These are phyloP conservation scores for Chamaetylas fuelleborni DNA, from an alignment of 2,113 vertebrate genomes.

Conservation along the genomic window DNA sequence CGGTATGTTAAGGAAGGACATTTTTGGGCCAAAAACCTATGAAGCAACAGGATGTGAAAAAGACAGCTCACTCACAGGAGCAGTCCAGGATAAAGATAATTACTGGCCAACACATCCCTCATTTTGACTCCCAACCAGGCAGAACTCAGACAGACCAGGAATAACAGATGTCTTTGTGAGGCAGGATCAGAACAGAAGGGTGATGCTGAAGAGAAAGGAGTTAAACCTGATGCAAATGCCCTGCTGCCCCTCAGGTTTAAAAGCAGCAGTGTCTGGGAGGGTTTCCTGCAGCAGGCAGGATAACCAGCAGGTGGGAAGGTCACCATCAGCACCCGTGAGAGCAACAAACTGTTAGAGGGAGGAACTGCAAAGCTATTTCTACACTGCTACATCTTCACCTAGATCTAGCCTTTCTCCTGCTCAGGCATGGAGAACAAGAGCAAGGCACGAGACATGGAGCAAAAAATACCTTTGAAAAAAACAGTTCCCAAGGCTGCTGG, in stretches of 20 bases:
- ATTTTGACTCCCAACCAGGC: not conserved
- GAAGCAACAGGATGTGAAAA: not conserved
- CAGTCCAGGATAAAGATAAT: not conserved
- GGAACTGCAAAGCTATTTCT: not conserved
- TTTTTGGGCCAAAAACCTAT: not conserved
- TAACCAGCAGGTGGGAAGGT: not conserved
- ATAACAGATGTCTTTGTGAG: not conserved
- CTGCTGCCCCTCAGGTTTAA: not conserved
- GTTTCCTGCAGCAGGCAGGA: not conserved
- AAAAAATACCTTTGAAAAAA: not conserved
- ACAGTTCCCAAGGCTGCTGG: not conserved
- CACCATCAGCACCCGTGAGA: not conserved
- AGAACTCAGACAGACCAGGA: not conserved
- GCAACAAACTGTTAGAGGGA: not conserved
- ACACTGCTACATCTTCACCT: not conserved
- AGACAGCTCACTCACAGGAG: not conserved
- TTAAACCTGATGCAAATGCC: not conserved
- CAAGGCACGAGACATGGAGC: fast-evolving
- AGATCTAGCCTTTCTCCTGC: not conserved
- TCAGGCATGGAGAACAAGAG: not conserved
- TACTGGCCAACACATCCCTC: not conserved
- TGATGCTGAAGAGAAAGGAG: not conserved
- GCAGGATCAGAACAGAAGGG: not conserved
- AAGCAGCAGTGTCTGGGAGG: not conserved
- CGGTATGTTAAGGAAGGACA: not conserved